Evolutionary conservation across 2,888 invertebrate genomes (phyloP).

Genomic region (Cryptops parisi): DNA sequence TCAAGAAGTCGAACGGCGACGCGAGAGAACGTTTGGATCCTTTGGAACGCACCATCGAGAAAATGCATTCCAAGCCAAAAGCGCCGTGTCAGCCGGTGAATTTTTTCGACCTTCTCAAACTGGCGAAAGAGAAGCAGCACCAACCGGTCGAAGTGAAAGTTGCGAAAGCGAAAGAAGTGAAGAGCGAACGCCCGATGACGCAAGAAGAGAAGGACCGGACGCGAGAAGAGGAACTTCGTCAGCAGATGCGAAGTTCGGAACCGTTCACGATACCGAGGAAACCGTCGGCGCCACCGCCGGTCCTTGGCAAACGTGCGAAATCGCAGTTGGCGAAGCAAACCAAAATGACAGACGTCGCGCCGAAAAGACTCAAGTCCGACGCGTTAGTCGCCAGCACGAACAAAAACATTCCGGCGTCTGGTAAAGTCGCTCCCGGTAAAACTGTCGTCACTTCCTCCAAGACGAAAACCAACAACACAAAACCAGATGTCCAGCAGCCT

Average conservation of each 20-base stretch:
- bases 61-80: too few relatives aligned
- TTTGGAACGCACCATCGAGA: too few relatives aligned
- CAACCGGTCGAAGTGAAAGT: slow-evolving; percentile 47
- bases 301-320: too few relatives aligned
- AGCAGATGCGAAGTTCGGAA: too few relatives aligned
- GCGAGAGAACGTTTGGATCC: too few relatives aligned
- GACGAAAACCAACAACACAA: neutral
- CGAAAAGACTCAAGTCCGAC: neutral
- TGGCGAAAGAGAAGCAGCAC: slow-evolving; percentile 64
- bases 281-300: too few relatives aligned
- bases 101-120: slow-evolving; percentile 47
- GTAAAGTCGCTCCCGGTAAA: neutral
- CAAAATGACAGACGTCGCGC: neutral
- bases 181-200: slow-evolving; percentile 49
- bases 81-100: neutral
- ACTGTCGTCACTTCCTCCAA: neutral
- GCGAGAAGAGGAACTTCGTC: slow-evolving; percentile 56
- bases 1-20: too few relatives aligned
- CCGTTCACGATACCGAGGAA: too few relatives aligned
- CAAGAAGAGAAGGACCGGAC: slow-evolving; percentile 62
- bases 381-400: too few relatives aligned
- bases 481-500: neutral
- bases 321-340: neutral
- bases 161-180: neutral
- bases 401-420: neutral